These are phyloP conservation scores for Vombatus ursinus DNA, from an alignment of 2,113 vertebrate genomes.

Conservation along the genomic window DNA sequence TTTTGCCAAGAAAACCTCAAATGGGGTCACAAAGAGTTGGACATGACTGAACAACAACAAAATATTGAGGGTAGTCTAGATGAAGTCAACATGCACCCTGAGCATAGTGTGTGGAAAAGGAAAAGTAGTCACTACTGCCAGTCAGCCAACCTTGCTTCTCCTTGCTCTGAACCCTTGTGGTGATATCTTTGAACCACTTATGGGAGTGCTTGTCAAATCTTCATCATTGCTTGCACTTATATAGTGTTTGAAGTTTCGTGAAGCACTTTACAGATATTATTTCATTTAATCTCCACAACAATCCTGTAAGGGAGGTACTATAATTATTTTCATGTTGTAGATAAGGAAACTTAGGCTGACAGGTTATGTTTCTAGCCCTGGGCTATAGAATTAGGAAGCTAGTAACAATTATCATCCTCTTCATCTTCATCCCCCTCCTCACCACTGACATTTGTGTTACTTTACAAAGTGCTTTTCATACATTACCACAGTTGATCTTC, in stretches of 20 bases:
- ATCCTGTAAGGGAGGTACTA: background rate
- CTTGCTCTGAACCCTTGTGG: background rate
- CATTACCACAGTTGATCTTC: background rate
- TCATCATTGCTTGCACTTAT: background rate
- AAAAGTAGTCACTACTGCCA: background rate
- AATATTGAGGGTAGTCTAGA: background rate
- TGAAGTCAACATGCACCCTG: background rate
- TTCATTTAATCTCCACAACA: background rate
- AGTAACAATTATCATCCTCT: background rate
- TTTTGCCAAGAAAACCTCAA: background rate
- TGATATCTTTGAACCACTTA: background rate
- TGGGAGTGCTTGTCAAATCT: background rate
- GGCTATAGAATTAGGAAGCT: background rate
- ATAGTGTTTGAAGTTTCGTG: background rate
- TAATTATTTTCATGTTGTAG: background rate
- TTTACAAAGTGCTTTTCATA: background rate
- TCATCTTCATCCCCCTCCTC: background rate
- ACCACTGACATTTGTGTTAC: background rate
- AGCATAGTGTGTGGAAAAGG: background rate
- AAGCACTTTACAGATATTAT: background rate
- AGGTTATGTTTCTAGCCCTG: background rate
- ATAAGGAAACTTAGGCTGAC: background rate
- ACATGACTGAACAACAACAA: background rate
- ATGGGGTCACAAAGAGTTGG: background rate
- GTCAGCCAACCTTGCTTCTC: background rate